These are phyloP conservation scores for Cheumatopsyche charites DNA, from an alignment of 1,140 invertebrate genomes.

Conservation along the genomic window DNA sequence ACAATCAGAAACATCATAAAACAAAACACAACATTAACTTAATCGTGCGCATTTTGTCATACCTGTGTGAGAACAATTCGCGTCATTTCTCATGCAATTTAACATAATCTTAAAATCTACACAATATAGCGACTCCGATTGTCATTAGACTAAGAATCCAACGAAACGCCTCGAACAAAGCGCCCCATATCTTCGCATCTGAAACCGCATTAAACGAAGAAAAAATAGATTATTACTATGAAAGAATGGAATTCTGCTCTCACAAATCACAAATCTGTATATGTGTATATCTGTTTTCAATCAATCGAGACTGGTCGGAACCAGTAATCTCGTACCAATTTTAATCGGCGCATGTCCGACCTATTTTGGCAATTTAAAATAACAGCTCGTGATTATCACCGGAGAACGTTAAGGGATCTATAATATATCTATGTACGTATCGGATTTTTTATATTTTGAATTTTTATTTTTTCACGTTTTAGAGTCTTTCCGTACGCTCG, in stretches of 20 bases:
- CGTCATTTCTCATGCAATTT: constrained; percentile 22
- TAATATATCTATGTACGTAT: too few species aligned
- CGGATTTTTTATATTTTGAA: too few species aligned
- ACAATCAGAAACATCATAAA: too few species aligned
- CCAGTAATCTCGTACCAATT: constrained; percentile 19
- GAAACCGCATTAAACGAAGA: too few species aligned
- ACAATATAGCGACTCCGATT: background rate
- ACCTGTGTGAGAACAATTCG: constrained; percentile 8
- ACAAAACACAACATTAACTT: background rate
- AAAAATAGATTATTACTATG: too few species aligned
- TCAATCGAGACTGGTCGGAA: background rate
- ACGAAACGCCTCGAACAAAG: too few species aligned
- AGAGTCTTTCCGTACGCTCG: too few species aligned
- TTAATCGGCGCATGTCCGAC: constrained; percentile 21
- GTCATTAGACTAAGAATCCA: too few species aligned
- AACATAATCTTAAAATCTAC: constrained; percentile 1
- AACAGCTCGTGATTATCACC: constrained; percentile 9
- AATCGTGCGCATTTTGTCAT: background rate
- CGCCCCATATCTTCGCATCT: too few species aligned
- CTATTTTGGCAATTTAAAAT: constrained; percentile 36
- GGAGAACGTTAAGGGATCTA: constrained; percentile 17
- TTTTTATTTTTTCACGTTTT: constrained; percentile 1
- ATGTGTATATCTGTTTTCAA: background rate
- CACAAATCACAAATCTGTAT: background rate
- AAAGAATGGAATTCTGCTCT: background rate